Evolutionary conservation across 1,140 invertebrate species (phyloP).

Genomic region (Mycetomoellerius zeteki): DNA sequence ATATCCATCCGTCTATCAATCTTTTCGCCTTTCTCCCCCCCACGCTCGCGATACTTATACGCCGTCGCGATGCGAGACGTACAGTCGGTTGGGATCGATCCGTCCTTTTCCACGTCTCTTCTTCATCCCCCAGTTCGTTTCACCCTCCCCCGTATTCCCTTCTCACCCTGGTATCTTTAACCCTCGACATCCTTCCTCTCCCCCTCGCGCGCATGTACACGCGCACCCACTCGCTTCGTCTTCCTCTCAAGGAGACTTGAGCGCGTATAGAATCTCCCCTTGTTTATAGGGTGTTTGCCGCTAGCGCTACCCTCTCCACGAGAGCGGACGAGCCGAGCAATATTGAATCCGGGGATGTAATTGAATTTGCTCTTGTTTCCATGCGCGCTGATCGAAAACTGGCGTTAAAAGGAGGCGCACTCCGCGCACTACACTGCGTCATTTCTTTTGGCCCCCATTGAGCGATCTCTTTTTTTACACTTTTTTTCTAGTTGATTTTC

Average conservation of each 20-base stretch:
- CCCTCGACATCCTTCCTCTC: constrained; percentile 4
- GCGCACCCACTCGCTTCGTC: constrained; percentile 44
- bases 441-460: neutral
- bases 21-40: constrained; percentile 32
- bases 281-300: constrained; percentile 81
- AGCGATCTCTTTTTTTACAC: neutral
- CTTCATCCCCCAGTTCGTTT: constrained; percentile 33
- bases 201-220: constrained; percentile 18
- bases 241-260: constrained; percentile 53
- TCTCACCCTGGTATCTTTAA: constrained; percentile 56
- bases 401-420: constrained; percentile 67
- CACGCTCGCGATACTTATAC: constrained; percentile 49
- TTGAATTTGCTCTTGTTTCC: constrained; percentile 83
- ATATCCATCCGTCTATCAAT: constrained; percentile 58
- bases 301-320: constrained; percentile 72
- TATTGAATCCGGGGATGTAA: constrained; percentile 79
- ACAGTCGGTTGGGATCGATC: constrained; percentile 65
- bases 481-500: constrained; percentile 40
- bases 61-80: constrained; percentile 53
- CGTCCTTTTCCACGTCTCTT: constrained; percentile 62
- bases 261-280: constrained; percentile 79
- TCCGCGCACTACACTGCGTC: constrained; percentile 24
- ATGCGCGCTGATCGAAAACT: constrained; percentile 77
- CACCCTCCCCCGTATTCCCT: neutral
- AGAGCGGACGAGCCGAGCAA: constrained; percentile 69